These are phyloP conservation scores for Drosophila seguyi DNA, from an alignment of 1,140 invertebrate species.

Conservation along the genomic window DNA sequence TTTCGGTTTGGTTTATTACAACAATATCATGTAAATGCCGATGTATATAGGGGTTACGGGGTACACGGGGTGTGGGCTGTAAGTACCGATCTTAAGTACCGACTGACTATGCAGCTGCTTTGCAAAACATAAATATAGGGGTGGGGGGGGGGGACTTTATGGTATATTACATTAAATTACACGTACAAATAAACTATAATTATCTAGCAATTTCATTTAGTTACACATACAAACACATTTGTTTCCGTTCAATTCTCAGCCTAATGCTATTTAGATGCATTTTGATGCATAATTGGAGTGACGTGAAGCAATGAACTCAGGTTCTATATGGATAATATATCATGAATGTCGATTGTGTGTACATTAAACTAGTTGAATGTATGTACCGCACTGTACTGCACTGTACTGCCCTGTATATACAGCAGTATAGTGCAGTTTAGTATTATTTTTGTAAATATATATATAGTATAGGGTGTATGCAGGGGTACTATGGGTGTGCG, in stretches of 20 bases:
- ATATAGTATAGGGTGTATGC: slow-evolving; percentile 15
- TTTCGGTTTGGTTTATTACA: slow-evolving; percentile 82
- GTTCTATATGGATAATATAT: slow-evolving; percentile 49
- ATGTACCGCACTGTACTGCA: slow-evolving; percentile 40
- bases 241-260: slow-evolving; percentile 52
- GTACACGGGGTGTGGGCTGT: slow-evolving; percentile 19
- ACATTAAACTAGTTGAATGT: slow-evolving; percentile 65
- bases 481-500: slow-evolving; percentile 59
- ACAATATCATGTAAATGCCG: slow-evolving; percentile 75
- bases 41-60: slow-evolving; percentile 48
- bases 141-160: slow-evolving; percentile 19
- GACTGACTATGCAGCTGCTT: slow-evolving; percentile 50
- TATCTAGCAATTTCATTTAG: slow-evolving; percentile 80
- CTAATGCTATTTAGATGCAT: slow-evolving; percentile 62
- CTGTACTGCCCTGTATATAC: slow-evolving; percentile 27
- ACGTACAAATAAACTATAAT: slow-evolving; percentile 72
- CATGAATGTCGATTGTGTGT: slow-evolving; percentile 76
- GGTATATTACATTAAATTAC: slow-evolving; percentile 57
- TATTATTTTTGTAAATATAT: slow-evolving; percentile 13
- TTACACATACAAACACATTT: slow-evolving; percentile 71
- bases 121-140: slow-evolving; percentile 62
- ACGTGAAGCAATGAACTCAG: slow-evolving; percentile 74
- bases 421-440: slow-evolving; percentile 19
- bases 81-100: slow-evolving; percentile 67
- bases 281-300: slow-evolving; percentile 82